Conservation (phyloP, 2,888 invertebrate species). For the Electrophaes corylata region DNA sequence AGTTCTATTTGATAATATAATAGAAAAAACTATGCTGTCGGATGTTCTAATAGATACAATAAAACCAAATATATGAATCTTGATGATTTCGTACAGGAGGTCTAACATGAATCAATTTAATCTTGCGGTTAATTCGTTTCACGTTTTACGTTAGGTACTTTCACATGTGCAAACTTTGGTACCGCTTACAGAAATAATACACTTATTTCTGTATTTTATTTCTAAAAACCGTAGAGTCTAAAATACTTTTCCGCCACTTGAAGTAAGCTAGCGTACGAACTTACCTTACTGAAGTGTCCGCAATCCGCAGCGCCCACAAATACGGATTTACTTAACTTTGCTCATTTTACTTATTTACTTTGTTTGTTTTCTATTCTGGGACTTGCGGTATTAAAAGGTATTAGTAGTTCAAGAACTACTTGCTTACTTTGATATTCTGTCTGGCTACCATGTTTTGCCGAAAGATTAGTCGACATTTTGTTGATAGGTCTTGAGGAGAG, state of each 20-base stretch:
- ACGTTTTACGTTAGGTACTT: no score
- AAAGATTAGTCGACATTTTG: not conserved
- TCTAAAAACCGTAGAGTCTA: conserved; percentile 47
- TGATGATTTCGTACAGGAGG: no score
- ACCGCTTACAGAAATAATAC: no score
- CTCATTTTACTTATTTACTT: conserved; percentile 42
- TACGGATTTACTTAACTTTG: conserved; percentile 74
- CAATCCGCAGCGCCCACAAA: conserved; percentile 62
- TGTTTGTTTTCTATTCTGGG: conserved; percentile 25
- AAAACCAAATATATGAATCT: no score
- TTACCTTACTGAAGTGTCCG: conserved; percentile 66
- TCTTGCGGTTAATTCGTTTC: no score
- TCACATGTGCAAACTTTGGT: no score
- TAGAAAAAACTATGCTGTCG: no score
- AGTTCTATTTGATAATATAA: no score
- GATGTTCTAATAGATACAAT: no score
- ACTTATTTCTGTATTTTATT: no score
- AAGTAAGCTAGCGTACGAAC: conserved; percentile 50
- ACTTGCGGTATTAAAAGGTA: conserved; percentile 13
- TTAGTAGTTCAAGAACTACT: not conserved
- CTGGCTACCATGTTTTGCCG: not conserved
- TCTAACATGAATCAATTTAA: no score
- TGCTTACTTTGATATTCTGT: not conserved
- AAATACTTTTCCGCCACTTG: conserved; percentile 44
- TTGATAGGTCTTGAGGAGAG: no score